Evolutionary conservation across 2,113 vertebrate species (phyloP), one percentile per base, ranked within the genome.

Genomic region (Rana temporaria): DNA sequence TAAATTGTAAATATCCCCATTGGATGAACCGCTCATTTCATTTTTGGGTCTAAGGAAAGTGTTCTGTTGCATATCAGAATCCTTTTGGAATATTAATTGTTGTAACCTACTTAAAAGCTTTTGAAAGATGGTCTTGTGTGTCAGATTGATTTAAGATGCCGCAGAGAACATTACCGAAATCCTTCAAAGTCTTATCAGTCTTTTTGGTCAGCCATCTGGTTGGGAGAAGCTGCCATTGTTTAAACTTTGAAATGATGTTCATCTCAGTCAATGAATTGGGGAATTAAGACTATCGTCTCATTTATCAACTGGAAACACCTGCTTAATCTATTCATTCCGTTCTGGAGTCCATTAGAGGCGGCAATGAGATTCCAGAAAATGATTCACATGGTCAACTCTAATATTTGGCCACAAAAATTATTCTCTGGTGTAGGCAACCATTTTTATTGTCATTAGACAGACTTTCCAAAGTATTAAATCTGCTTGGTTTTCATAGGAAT

Each of bases 101-200:
- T 63, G 11, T 24, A 63, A 63, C 59, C 60, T 24, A 63, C 20
- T 63, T 63, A 63, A 63, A 63, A 63, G 60, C 20, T 63, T 22
- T 63, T 63, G 60, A 63, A 63, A 63, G 60, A 63, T 24, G 7
- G 60, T 63, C 60, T 15, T 63, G 11, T 15, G 60, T 26, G 20
- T 24, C 12, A 24, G 20, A n/a, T 8, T 24, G 60, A 63, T 63
- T 63, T 20, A 63, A 63, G 60, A 63, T 20, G 24, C 20, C 19
- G 22, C 15, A 24, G 19, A 20, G 8, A 63, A 22, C 12, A 22
- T 24, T 63, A 20, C 60, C 1, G n/a, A 24, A 24, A 63, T 63
- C 20, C 60, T 63, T 63, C 60, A 63, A 63, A 24, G 60, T 63
- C 60, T 20, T 63, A 20, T 22, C 60, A 63, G 60, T 63, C 24